A percentile compares a stretch with the other conserved stretches of the same genome.
These are phyloP conservation scores for Tuta absoluta DNA, from an alignment of 2,888 invertebrate species.

Conservation along the genomic window DNA sequence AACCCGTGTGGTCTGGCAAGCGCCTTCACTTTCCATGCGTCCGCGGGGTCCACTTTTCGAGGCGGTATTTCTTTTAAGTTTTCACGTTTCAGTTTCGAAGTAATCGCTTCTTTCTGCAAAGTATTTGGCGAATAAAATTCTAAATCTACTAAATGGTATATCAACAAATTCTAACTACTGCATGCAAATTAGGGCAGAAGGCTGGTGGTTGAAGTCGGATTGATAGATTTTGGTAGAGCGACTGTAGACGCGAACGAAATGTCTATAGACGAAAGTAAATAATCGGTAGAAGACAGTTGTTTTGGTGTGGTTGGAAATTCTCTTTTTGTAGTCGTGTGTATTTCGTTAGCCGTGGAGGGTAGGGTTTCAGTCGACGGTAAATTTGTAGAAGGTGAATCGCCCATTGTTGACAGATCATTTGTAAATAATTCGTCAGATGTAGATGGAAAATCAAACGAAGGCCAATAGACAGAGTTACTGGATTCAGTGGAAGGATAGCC, in stretches of 20 bases:
- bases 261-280: constrained; percentile 10
- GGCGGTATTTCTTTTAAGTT: constrained; percentile 50
- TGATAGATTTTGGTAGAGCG: constrained; percentile 1
- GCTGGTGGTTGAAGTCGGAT: constrained; percentile 5
- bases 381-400: constrained; percentile 12
- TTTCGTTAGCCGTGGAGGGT: background rate
- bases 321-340: background rate
- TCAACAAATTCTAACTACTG: constrained; percentile 16
- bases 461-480: constrained; percentile 12
- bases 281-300: background rate
- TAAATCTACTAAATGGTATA: background rate
- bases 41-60: constrained; percentile 50
- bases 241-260: constrained; percentile 17
- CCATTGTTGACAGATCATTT: constrained; percentile 5
- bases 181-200: constrained; percentile 13
- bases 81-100: constrained; percentile 49
- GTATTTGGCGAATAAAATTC: background rate
- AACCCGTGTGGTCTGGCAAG: constrained; percentile 55
- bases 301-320: background rate
- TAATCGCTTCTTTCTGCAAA: constrained; percentile 64
- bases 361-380: constrained; percentile 15
- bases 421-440: constrained; percentile 16
- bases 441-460: constrained; percentile 13
- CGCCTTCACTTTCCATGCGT: constrained; percentile 56
- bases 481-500: constrained; percentile 14